Conservation (phyloP, 2,797 vertebrate species). For the Macrochelys suwanniensis region DNA sequence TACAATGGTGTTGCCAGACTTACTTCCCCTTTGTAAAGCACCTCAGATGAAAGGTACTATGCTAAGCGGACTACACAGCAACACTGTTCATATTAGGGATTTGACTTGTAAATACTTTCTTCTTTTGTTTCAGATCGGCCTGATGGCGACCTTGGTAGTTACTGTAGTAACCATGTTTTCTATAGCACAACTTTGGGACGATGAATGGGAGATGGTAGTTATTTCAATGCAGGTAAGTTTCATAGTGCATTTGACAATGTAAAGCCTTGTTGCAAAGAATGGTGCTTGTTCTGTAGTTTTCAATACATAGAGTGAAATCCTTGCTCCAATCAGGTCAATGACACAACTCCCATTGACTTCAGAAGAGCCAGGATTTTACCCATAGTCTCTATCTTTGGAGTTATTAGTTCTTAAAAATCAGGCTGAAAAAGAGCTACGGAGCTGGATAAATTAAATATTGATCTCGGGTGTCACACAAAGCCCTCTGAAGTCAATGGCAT, state of each 20-base stretch:
- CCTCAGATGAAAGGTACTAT: not conserved
- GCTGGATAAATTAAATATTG: not conserved
- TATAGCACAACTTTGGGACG: conserved; percentile 91
- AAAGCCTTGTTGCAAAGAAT: not conserved
- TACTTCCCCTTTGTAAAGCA: not conserved
- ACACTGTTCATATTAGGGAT: not conserved
- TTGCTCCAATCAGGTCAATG: not conserved
- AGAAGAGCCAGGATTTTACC: rapidly evolving
- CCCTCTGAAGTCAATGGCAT: not conserved
- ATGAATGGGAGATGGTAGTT: conserved; percentile 93
- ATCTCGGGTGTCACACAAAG: not conserved
- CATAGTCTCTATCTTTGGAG: not conserved
- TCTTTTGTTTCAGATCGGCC: conserved; percentile 84
- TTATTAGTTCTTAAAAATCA: not conserved
- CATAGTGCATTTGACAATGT: not conserved
- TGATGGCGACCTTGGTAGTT: conserved; percentile 86
- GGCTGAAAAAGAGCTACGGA: not conserved
- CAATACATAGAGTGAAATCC: not conserved
- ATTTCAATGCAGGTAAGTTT: conserved; percentile 91
- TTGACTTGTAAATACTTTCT: not conserved
- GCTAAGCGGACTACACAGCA: not conserved
- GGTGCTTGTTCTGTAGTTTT: not conserved
- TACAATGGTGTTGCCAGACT: not conserved
- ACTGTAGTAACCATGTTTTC: conserved; percentile 90
- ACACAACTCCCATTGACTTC: not conserved